A percentile compares a stretch with the other conserved stretches of the same genome.
Conservation (phyloP, 2,113 vertebrate species). For the Pseudois nayaur region DNA sequence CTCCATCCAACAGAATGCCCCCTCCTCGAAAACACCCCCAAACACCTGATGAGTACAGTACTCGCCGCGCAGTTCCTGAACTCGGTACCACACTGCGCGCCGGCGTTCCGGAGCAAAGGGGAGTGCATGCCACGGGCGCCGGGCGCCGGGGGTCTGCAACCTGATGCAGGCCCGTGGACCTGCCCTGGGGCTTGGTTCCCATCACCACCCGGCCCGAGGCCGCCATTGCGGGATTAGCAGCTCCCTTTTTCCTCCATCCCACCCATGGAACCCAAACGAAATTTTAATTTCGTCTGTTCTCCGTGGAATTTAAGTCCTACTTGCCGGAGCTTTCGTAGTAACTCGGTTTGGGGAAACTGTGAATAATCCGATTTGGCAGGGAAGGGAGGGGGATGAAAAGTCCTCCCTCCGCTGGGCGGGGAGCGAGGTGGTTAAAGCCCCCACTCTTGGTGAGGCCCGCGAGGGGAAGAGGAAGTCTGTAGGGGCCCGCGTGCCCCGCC, state of each 20-base stretch:
- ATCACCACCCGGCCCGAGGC: accelerated
- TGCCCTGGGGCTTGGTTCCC: neutral
- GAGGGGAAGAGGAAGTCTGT: neutral
- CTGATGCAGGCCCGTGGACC: neutral
- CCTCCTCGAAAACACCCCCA: neutral
- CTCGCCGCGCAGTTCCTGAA: accelerated
- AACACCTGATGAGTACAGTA: neutral
- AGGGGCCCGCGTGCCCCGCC: neutral
- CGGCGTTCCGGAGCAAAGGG: neutral
- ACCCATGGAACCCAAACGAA: neutral
- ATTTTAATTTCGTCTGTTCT: neutral
- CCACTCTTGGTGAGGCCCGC: neutral
- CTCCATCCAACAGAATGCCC: neutral
- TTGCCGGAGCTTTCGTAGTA: neutral
- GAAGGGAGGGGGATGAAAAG: neutral
- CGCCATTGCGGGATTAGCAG: neutral
- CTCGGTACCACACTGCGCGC: accelerated
- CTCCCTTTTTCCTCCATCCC: neutral
- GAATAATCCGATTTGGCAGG: neutral
- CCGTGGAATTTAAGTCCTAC: neutral
- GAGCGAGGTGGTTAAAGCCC: neutral
- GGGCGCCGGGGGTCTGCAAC: neutral
- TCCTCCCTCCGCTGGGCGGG: accelerated
- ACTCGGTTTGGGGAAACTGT: neutral
- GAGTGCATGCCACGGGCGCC: too few species aligned